Evolutionary conservation across 2,797 vertebrate species (phyloP).

Genomic region (Myotis findleyi): DNA sequence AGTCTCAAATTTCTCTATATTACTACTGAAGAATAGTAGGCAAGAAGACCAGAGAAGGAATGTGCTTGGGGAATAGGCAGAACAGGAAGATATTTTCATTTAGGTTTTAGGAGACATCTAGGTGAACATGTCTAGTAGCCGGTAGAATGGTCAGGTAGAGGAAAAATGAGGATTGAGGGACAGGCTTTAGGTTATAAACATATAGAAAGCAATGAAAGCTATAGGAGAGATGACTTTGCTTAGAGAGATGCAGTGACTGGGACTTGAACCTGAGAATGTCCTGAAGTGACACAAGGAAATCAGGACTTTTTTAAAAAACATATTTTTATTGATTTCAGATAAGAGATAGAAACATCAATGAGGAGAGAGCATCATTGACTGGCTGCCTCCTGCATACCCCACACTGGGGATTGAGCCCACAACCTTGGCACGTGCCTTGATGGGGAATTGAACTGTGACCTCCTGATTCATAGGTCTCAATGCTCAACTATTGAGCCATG

Average conservation of each 20-base stretch:
- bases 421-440: too few relatives aligned
- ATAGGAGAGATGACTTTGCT: not conserved
- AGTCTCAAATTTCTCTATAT: not conserved
- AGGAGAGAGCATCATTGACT: too few relatives aligned
- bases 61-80: not conserved
- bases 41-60: not conserved
- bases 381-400: too few relatives aligned
- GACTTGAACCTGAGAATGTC: not conserved
- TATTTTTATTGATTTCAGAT: too few relatives aligned
- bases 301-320: not conserved
- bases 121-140: not conserved
- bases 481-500: too few relatives aligned
- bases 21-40: not conserved
- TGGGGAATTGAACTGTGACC: too few relatives aligned
- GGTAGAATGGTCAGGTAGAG: not conserved
- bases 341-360: too few relatives aligned
- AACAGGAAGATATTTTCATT: conserved; percentile 19
- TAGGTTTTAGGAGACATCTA: not conserved
- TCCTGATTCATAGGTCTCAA: too few relatives aligned
- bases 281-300: not conserved
- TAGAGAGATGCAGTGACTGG: not conserved
- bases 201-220: not conserved
- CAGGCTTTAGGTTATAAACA: not conserved
- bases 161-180: not conserved
- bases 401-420: too few relatives aligned